Percentiles rank a stretch among this genome's conserved stretches.
Conservation (phyloP, 2,888 invertebrate genomes). For the Leptinotarsa tumamoca region DNA sequence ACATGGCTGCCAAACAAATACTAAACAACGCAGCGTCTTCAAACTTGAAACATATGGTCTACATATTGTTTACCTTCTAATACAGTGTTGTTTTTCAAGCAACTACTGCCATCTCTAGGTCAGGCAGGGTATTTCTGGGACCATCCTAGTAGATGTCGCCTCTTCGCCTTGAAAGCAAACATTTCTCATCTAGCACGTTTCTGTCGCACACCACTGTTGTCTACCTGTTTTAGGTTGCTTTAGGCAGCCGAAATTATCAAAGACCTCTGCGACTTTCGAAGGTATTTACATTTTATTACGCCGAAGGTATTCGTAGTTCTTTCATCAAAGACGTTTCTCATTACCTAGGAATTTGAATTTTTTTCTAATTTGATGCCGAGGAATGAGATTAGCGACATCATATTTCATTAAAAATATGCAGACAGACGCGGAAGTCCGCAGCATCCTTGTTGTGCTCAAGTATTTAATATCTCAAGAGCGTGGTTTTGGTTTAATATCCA, state of each 20-base stretch:
- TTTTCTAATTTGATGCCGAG: slow-evolving; percentile 1
- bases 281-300: background rate
- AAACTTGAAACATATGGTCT: too few species aligned
- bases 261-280: background rate
- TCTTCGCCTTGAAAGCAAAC: too few species aligned
- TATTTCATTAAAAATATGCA: slow-evolving; percentile 16
- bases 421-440: slow-evolving; percentile 29
- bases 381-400: slow-evolving; percentile 17
- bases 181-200: too few species aligned
- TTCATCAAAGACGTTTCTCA: background rate
- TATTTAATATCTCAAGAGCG: slow-evolving; percentile 58
- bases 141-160: too few species aligned
- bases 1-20: too few species aligned
- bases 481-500: slow-evolving; percentile 57
- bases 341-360: background rate
- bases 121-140: too few species aligned
- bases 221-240: too few species aligned
- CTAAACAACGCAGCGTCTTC: too few species aligned
- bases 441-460: slow-evolving; percentile 42
- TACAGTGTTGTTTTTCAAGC: too few species aligned
- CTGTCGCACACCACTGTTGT: too few species aligned
- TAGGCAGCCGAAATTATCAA: slow-evolving; percentile 2
- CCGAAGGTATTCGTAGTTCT: background rate
- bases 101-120: too few species aligned
- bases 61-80: too few species aligned